Evolutionary conservation across 1,140 invertebrate species (phyloP), one percentile per base, ranked within the genome.

Genomic region (Varroa destructor): DNA sequence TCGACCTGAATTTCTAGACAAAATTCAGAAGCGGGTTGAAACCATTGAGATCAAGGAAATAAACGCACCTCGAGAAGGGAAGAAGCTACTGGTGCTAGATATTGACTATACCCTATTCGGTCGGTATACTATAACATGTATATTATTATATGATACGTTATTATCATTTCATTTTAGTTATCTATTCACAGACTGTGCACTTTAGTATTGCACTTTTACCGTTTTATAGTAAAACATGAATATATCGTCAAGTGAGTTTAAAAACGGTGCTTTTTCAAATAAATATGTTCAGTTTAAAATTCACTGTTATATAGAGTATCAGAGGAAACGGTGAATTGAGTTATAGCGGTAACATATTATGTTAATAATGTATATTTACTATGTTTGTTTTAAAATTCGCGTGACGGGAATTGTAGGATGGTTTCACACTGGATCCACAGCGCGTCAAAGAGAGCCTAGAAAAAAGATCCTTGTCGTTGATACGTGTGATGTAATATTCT

Each of bases 21-120:
- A 85, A 79, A 84, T 97, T 72, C 86, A 91, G 74, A 88, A 86
- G 74, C 81, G 91, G 76, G 86, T 96, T n/a, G 84, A 86, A 74
- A 87, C 90, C 55, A 94, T 94, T 78, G 85, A 89, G 78, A 87
- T 96, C 51, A 87, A 86, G 56, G 84, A 91, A 71, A 73, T 95
- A 25, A 91, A 90, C 82, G 85, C 88, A 72, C 85, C 90, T 6
- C 81, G 93, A 56, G 83, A 85, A 6, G 87, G 86, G 51, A 97
- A 93, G 79, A 94, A 95, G 77, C 81, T 97, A 8, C 81, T 98
- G 1, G 93, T 98, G 0, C 80, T 98, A 43, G 94, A 98, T 78
- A 95, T 98, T 77, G 94, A 98, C 80, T 97, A 98, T 77, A 98
- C 93, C 6, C 80, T 97, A 10, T 96, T 95, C 80, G 81, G 80